Base-by-base conservation (phyloP, 2,888 invertebrate species). In the Galerucella nymphaeae region DNA sequence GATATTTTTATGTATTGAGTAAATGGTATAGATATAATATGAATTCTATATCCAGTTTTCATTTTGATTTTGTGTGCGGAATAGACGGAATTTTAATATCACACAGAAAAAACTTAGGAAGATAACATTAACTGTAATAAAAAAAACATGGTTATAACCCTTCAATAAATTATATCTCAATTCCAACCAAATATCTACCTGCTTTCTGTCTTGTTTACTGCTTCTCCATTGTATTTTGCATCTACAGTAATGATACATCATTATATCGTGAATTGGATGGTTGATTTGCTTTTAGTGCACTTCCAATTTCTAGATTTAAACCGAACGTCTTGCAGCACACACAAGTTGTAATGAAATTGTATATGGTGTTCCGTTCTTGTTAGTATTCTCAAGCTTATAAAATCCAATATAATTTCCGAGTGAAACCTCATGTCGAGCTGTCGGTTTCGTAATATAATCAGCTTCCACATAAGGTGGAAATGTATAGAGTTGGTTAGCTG, bases 251-350 rank as follows among this genome's bases (percentile, higher is more conserved):
- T n/a, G 38, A 16, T 59, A 59, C 38, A 14, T 38, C 38, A 38
- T 59, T 30, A 30, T n/a, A 59, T 30, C 59, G 2, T 30, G 30
- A 59, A 59, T 59, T 8, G 30, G 9, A 38, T 38, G 14, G 59
- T 59, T 59, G 59, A 59, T 59, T 38, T n/a, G 59, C 59, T 14
- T 59, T 59, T 38, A 59, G 59, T 59, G 59, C n/a, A n/a, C 30
- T 23, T n/a, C 11, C 59, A 30, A 13, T n/a, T 59, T 23, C 59
- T 59, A 14, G 10, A 30, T 59, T 59, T 59, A 59, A 23, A 38
- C 16, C 30, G 13, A 59, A 38, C 59, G 59, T 38, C 59, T 38
- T 38, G 38, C 23, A n/a, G n/a, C 4, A 8, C 30, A 23, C 20
- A 57, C 20, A 13, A 57, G 57, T 6, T 23, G 59, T 38, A 59